Percentiles rank a stretch among this genome's conserved stretches.
These are phyloP conservation scores for Anolis carolinensis DNA, from an alignment of 2,113 vertebrate genomes.

Conservation along the genomic window DNA sequence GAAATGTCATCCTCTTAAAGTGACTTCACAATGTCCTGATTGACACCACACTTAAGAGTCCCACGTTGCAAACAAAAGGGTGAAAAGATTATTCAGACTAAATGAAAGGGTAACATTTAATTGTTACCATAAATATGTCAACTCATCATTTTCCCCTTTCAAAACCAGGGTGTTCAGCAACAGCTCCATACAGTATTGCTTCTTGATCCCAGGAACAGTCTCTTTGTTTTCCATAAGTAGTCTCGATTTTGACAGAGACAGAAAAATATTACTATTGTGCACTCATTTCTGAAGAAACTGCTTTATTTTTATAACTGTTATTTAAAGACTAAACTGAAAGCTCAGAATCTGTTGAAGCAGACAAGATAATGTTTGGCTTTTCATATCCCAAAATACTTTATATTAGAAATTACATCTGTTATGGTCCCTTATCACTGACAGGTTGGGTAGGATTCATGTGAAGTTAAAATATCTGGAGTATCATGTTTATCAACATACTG, in stretches of 20 bases:
- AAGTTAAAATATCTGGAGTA: no score
- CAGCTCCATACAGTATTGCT: neutral
- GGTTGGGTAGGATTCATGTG: no score
- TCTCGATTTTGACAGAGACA: neutral
- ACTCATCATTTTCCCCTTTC: neutral
- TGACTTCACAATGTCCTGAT: conserved; percentile 54
- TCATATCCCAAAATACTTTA: no score
- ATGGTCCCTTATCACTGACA: no score
- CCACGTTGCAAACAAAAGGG: conserved; percentile 43
- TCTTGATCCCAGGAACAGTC: neutral
- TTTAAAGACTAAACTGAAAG: neutral
- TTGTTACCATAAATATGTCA: neutral
- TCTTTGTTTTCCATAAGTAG: neutral
- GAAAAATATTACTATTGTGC: neutral
- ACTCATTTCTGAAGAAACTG: neutral
- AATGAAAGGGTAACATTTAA: conserved; percentile 30
- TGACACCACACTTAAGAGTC: conserved; percentile 51
- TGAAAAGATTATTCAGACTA: conserved; percentile 30
- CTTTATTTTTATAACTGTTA: neutral
- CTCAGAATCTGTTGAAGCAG: neutral
- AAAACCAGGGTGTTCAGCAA: neutral
- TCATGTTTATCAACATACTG: no score
- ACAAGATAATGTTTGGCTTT: no score
- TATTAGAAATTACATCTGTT: no score
- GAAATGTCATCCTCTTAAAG: conserved; percentile 56